Percentiles rank a stretch among this genome's conserved stretches.
Evolutionary conservation across 2,888 invertebrate genomes (phyloP).

Genomic region (Hipparchia sbordonii): DNA sequence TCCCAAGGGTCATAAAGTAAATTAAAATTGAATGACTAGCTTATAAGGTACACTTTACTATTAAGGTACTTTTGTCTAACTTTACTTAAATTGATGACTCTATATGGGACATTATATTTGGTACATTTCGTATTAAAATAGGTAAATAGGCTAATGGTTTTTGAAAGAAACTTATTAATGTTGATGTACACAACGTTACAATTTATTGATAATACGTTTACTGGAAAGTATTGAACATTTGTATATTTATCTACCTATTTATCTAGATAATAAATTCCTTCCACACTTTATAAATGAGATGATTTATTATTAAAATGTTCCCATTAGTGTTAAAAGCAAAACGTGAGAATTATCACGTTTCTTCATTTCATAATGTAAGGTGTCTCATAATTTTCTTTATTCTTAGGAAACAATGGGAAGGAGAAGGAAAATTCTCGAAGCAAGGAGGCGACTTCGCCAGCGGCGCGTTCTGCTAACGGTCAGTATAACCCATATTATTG

Average conservation of each 20-base stretch:
- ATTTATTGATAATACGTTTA: constrained; percentile 8
- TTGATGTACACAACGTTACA: not conserved
- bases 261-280: too few relatives aligned
- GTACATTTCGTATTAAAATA: too few relatives aligned
- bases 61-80: too few relatives aligned
- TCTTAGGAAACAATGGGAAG: constrained; percentile 89
- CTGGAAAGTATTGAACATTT: constrained; percentile 3
- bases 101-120: too few relatives aligned
- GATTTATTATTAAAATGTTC: not conserved
- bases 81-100: too few relatives aligned
- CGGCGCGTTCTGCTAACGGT: constrained; percentile 86
- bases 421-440: constrained; percentile 85
- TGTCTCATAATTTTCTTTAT: constrained; percentile 50
- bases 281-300: too few relatives aligned
- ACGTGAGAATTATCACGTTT: constrained; percentile 42
- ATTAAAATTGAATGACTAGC: too few relatives aligned
- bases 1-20: too few relatives aligned
- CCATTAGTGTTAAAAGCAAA: constrained; percentile 22
- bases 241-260: not conserved
- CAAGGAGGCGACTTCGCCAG: constrained; percentile 88
- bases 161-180: too few relatives aligned
- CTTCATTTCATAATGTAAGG: constrained; percentile 17
- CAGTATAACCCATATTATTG: constrained; percentile 50
- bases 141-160: too few relatives aligned
- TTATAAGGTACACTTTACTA: too few relatives aligned